A percentile compares a stretch with the other conserved stretches of the same genome.
These are phyloP conservation scores for Aix galericulata DNA, from an alignment of 2,113 vertebrate species.

Conservation along the genomic window DNA sequence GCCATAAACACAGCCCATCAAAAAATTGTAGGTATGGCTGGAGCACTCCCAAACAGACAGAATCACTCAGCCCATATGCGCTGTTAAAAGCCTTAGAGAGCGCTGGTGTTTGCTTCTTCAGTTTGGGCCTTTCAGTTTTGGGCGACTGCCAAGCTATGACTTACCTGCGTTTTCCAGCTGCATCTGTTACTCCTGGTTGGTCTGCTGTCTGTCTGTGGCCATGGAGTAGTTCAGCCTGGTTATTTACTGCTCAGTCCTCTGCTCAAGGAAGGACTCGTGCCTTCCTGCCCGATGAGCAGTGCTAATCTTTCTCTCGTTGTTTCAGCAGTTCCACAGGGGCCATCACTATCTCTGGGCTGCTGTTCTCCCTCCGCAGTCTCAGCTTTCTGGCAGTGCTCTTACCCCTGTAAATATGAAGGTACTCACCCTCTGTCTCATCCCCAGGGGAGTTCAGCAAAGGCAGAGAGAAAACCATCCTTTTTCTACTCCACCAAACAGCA, in stretches of 20 bases:
- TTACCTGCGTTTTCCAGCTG: background rate
- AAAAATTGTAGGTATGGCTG: background rate
- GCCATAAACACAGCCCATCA: background rate
- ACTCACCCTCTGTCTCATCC: background rate
- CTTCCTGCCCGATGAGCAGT: background rate
- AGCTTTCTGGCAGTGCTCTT: background rate
- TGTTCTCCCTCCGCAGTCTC: background rate
- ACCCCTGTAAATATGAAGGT: background rate
- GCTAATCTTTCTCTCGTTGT: background rate
- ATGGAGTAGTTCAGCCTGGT: background rate
- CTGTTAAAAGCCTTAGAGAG: background rate
- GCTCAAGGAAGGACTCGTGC: background rate
- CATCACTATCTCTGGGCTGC: background rate
- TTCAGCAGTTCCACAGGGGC: background rate
- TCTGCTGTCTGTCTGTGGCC: background rate
- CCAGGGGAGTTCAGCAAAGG: background rate
- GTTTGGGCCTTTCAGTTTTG: background rate
- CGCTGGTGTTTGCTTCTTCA: fast-evolving
- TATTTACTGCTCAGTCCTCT: background rate
- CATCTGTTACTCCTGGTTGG: background rate
- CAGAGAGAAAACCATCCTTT: background rate
- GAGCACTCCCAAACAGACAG: background rate
- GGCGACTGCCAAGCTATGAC: background rate
- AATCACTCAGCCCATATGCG: background rate
- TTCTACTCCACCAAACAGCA: background rate